Evolutionary conservation across 2,888 invertebrate genomes (phyloP).

Genomic region (Oscheius sp.): DNA sequence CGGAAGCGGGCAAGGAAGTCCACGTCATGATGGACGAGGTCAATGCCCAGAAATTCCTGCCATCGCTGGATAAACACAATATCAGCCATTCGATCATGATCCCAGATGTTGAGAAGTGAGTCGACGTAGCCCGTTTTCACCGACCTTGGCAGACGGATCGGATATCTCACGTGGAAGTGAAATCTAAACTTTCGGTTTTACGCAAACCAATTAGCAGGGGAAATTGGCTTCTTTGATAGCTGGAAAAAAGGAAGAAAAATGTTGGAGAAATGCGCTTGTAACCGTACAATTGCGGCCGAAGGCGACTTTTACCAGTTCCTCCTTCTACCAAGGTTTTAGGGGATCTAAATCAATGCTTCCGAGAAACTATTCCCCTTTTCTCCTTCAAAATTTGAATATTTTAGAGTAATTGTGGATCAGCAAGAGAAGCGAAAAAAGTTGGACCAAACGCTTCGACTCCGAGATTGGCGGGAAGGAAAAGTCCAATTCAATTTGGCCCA

Average conservation of each 20-base stretch:
- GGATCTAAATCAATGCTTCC: too few relatives aligned
- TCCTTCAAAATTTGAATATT: background rate
- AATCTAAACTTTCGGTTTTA: too few relatives aligned
- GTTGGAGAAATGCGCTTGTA: too few relatives aligned
- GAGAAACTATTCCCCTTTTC: background rate
- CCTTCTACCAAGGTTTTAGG: too few relatives aligned
- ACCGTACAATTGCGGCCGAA: background rate
- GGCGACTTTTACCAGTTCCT: background rate
- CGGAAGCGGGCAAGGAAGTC: constrained; percentile 63
- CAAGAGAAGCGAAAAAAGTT: constrained; percentile 52
- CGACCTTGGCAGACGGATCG: constrained; percentile 20
- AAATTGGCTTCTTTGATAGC: too few relatives aligned
- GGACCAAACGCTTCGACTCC: constrained; percentile 49
- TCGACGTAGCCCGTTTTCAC: constrained; percentile 12
- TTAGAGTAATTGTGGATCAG: constrained; percentile 68
- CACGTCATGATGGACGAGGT: constrained; percentile 69
- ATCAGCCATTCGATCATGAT: constrained; percentile 68
- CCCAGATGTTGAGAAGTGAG: constrained; percentile 69
- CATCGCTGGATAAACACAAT: constrained; percentile 48
- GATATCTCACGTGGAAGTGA: background rate
- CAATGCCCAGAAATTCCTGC: constrained; percentile 46
- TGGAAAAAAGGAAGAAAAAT: too few relatives aligned
- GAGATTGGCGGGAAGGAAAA: constrained; percentile 60
- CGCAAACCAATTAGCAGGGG: too few relatives aligned
- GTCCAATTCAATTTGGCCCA: constrained; percentile 67